phyloP scores from a whole-genome alignment of 1,140 invertebrate species.

The Aradophagus sp. region DNA sequence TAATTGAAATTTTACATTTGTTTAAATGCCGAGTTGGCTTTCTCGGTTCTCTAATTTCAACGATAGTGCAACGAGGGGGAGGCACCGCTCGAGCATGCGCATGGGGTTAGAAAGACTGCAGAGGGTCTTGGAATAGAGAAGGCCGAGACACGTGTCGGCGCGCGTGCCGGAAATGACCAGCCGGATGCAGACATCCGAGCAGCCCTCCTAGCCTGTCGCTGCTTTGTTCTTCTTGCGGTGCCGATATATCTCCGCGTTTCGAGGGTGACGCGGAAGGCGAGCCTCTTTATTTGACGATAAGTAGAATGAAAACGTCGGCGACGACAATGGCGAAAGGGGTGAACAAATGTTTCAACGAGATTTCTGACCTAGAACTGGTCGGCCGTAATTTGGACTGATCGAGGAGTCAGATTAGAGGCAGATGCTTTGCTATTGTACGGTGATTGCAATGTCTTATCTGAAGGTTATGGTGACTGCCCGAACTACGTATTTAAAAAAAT shows the following conservation, averaged over 20 bases:
- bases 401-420: conserved; percentile 24
- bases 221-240: conserved; percentile 66
- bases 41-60: conserved; percentile 58
- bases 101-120: conserved; percentile 42
- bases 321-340: conserved; percentile 44
- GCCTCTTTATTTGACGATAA: conserved; percentile 46
- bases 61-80: conserved; percentile 49
- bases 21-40: conserved; percentile 53
- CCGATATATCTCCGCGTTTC: conserved; percentile 58
- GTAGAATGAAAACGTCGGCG: conserved; percentile 20
- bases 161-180: conserved; percentile 75
- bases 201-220: conserved; percentile 53
- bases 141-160: conserved; percentile 68
- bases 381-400: conserved; percentile 9
- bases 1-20: conserved; percentile 52
- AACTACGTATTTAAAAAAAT: too few species aligned
- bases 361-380: conserved; percentile 22
- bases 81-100: conserved; percentile 35
- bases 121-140: conserved; percentile 59
- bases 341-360: conserved; percentile 19
- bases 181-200: conserved; percentile 74
- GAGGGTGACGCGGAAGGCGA: conserved; percentile 48
- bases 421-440: too few species aligned
- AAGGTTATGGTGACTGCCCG: too few species aligned
- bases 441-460: too few species aligned